Base-by-base conservation (phyloP, 2,797 vertebrate genomes). In the Notamacropus eugenii region DNA sequence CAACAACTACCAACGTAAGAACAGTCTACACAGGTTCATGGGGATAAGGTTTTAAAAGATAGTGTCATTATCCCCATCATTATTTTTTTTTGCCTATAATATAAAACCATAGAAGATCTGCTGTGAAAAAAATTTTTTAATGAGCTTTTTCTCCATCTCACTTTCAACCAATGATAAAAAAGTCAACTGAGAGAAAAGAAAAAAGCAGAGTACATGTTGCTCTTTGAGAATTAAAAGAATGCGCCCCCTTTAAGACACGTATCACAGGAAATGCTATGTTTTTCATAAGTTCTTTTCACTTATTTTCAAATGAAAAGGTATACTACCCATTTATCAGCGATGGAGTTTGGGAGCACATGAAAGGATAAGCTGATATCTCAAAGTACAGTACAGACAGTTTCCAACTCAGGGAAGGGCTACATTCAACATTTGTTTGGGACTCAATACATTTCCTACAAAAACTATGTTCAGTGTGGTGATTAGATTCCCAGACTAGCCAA, bases 21-120 rank as follows among this genome's bases (percentile, higher is more conserved):
- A 54, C 5, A 91, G 62, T 90, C 91, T 62, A 3, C 58, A 27
- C 52, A 34, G 22, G 92, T 62, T 0, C 95, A n/a, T 3, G 0
- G 57, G 87, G n/a, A 57, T 40, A 55, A 91, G 31, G 87, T 54
- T 93, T 92, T 95, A 50, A 91, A 56, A 92, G 46, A 92, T 92
- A 55, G 91, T 28, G 12, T 28, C 93, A 95, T 91, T 93, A 56
- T 94, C 93, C 91, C n/a, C n/a, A 82, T 46, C 55, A 91, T 40
- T 50, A 91, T 22, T 92, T 95, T 74, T 93, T 95, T 74, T 93
- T 56, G 82, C 90, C 91, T 34, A 34, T 31, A 55, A 31, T 95
- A 19, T 46, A 87, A 40, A 50, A 27, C 94, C 82, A 40, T 92
- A 27, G 9, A 92, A 54, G 12, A 28, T 10, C 82, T 1, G 31